Evolutionary conservation across 1,140 invertebrate species (phyloP).

Genomic region (Drosophila bocqueti): DNA sequence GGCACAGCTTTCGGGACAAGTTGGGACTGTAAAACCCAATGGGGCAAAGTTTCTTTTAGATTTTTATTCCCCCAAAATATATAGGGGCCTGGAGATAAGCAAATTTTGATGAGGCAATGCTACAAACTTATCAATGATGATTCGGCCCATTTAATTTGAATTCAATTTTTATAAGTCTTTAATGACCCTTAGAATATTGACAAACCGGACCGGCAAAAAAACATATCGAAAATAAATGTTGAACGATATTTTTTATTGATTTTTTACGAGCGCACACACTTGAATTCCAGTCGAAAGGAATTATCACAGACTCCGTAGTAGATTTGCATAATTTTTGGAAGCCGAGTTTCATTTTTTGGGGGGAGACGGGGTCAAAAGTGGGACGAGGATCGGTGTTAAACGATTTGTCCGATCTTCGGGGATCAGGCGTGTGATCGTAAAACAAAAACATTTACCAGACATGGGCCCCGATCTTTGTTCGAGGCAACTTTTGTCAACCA

Average conservation of each 20-base stretch:
- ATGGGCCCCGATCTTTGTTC: slow-evolving; percentile 21
- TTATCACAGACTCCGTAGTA: slow-evolving; percentile 27
- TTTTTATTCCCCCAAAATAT: slow-evolving; percentile 39
- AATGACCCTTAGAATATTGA: slow-evolving; percentile 44
- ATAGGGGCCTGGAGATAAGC: slow-evolving; percentile 53
- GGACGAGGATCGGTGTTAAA: slow-evolving; percentile 51
- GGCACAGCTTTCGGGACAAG: slow-evolving; percentile 20
- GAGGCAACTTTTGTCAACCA: slow-evolving; percentile 34
- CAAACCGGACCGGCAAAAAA: slow-evolving; percentile 30
- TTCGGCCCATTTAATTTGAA: slow-evolving; percentile 69
- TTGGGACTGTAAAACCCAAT: not conserved
- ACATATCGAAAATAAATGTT: slow-evolving; percentile 40
- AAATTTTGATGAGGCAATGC: slow-evolving; percentile 55
- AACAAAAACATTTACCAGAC: slow-evolving; percentile 58
- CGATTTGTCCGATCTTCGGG: slow-evolving; percentile 64
- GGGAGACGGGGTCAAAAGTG: slow-evolving; percentile 27
- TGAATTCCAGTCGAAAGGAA: slow-evolving; percentile 60
- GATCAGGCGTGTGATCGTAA: slow-evolving; percentile 68
- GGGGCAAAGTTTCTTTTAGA: slow-evolving; percentile 9
- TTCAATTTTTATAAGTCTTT: slow-evolving; percentile 72
- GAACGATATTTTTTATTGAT: slow-evolving; percentile 59
- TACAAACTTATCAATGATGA: slow-evolving; percentile 54
- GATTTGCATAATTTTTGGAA: slow-evolving; percentile 62
- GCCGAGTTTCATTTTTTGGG: not conserved
- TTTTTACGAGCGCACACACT: slow-evolving; percentile 59